Percentiles rank a stretch among this genome's conserved stretches.
Conservation (phyloP, 2,888 invertebrate species). For the Xestia rhomboidea region DNA sequence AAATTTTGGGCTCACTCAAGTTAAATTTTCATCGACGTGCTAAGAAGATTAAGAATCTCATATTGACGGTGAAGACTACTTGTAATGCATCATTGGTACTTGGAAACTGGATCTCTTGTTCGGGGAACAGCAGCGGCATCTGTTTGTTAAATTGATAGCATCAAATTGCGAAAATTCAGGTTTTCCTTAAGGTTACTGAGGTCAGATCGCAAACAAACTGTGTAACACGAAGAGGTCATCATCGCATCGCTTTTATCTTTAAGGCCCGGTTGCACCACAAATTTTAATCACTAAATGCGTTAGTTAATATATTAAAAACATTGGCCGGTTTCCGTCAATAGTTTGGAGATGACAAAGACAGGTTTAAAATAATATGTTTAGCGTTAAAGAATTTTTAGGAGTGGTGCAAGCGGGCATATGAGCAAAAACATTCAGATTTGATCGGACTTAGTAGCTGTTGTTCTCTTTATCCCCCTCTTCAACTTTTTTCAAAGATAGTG, state of each 20-base stretch:
- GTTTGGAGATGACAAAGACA: neutral
- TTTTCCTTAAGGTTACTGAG: slow-evolving; percentile 22
- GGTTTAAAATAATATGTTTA: neutral
- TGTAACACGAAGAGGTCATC: slow-evolving; percentile 10
- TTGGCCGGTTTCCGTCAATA: neutral
- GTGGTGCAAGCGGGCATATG: too few relatives aligned
- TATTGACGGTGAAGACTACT: slow-evolving; percentile 5
- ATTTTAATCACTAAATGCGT: neutral
- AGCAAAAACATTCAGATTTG: neutral
- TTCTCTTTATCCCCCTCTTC: neutral
- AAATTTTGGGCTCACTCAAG: too few relatives aligned
- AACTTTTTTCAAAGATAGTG: neutral
- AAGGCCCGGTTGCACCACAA: neutral
- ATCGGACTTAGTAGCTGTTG: neutral
- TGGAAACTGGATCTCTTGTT: neutral
- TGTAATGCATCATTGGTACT: neutral
- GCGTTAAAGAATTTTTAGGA: neutral
- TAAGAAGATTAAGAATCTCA: too few relatives aligned
- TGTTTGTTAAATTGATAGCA: slow-evolving; percentile 37
- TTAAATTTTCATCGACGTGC: too few relatives aligned
- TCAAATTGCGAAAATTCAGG: slow-evolving; percentile 44
- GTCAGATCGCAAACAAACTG: neutral
- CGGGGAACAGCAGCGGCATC: slow-evolving; percentile 37
- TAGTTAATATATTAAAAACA: neutral
- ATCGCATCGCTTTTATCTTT: neutral